Conservation (phyloP, 2,797 vertebrate genomes). For the Periparus ater region DNA sequence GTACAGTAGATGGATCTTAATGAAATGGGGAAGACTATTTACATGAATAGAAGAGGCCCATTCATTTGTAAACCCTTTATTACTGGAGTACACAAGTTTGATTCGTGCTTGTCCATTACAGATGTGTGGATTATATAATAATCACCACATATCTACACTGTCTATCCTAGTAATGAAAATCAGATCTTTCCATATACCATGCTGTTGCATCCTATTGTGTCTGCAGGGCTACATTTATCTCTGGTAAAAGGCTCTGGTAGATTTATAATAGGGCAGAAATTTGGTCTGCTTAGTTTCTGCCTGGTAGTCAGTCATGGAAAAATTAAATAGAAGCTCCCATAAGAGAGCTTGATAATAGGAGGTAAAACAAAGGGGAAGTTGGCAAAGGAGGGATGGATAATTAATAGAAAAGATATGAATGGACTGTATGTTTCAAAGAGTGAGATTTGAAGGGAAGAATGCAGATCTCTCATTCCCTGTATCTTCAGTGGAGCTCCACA, state of each 20-base stretch:
- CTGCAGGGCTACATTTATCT: not conserved
- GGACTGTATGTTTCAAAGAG: not conserved
- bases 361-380: conserved; percentile 9
- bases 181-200: not conserved
- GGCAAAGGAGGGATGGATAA: not conserved
- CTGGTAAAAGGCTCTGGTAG: not conserved
- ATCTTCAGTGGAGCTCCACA: not conserved
- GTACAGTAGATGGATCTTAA: not conserved
- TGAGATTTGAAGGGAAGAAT: not conserved
- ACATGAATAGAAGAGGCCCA: conserved; percentile 14
- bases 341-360: not conserved
- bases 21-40: conserved; percentile 19
- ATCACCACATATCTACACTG: conserved; percentile 17
- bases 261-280: conserved; percentile 11
- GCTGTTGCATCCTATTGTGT: not conserved
- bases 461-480: not conserved
- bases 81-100: conserved; percentile 36
- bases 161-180: conserved; percentile 39
- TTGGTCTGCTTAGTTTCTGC: conserved; percentile 1
- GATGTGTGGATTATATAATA: conserved; percentile 25
- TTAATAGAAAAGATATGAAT: not conserved
- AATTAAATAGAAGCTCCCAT: not conserved
- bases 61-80: conserved; percentile 50
- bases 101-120: conserved; percentile 32
- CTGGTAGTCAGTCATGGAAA: not conserved